phyloP scores from a whole-genome alignment of 1,140 invertebrate genomes.

The Brachionus rotundiformis region DNA sequence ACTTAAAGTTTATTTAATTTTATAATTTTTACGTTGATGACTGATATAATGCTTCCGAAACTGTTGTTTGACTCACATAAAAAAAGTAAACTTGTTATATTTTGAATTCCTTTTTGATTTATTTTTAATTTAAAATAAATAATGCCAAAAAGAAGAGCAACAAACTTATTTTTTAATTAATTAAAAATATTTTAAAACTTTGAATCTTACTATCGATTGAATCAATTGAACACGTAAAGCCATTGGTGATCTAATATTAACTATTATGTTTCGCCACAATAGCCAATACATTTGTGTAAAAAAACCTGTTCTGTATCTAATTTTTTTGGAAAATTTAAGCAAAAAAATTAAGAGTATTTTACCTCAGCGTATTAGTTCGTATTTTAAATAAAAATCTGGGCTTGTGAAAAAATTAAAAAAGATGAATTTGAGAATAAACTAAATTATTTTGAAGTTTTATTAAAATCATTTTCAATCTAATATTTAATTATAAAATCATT shows the following conservation, averaged over 20 bases:
- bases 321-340: neutral
- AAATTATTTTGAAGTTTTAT: too few species aligned
- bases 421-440: too few species aligned
- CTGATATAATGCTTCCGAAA: slow-evolving; percentile 59
- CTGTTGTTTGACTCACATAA: slow-evolving; percentile 66
- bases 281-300: slow-evolving; percentile 33
- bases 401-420: too few species aligned
- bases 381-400: too few species aligned
- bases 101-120: slow-evolving; percentile 52
- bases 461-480: too few species aligned
- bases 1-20: neutral
- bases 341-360: too few species aligned
- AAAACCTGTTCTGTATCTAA: slow-evolving; percentile 26
- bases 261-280: slow-evolving; percentile 32
- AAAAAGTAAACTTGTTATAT: slow-evolving; percentile 44
- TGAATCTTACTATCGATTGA: slow-evolving; percentile 68
- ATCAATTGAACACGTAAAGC: slow-evolving; percentile 19
- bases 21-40: slow-evolving; percentile 55
- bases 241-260: neutral
- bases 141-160: slow-evolving; percentile 26
- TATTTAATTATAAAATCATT: too few species aligned
- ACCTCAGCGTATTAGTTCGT: too few species aligned
- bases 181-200: too few species aligned
- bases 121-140: slow-evolving; percentile 49
- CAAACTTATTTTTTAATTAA: too few species aligned